Percentiles rank a stretch among this genome's conserved stretches.
These are phyloP conservation scores for Aurelia aurita complex sp. Pacific DNA, from an alignment of 30 jellyfish, hydroid and myxozoan genomes.

Conservation along the genomic window DNA sequence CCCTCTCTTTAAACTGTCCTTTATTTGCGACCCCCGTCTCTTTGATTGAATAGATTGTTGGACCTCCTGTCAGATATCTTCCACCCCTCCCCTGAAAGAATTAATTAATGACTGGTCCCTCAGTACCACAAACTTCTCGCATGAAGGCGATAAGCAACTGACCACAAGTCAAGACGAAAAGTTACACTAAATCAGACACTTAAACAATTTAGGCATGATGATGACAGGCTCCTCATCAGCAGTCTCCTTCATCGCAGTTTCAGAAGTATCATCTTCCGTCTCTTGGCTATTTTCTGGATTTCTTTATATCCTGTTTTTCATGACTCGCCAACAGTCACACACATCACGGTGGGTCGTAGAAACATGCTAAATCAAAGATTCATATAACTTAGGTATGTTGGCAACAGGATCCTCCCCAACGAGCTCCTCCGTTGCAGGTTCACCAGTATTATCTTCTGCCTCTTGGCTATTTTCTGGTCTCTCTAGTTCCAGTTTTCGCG, in stretches of 20 bases:
- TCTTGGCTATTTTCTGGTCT: neutral
- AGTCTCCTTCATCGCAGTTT: neutral
- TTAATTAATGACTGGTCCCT: no score
- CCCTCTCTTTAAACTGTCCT: no score
- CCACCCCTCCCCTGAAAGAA: no score
- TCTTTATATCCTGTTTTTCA: neutral
- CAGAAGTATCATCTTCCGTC: neutral
- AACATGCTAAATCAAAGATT: slow-evolving; percentile 22
- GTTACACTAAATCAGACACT: no score
- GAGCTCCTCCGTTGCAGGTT: neutral
- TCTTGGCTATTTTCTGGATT: neutral
- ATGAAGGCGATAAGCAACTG: no score
- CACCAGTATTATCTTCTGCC: neutral
- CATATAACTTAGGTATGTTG: neutral
- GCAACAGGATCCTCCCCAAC: neutral
- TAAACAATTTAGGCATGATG: no score
- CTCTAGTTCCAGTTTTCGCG: neutral
- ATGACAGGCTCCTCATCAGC: neutral
- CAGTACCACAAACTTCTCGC: no score
- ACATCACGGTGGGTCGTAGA: no score
- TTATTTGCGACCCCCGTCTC: no score
- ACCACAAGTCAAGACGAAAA: neutral
- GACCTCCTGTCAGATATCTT: no score
- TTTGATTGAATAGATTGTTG: no score
- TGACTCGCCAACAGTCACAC: no score